Base-by-base conservation (phyloP, 2,113 vertebrate genomes). In the Zingel zingel region DNA sequence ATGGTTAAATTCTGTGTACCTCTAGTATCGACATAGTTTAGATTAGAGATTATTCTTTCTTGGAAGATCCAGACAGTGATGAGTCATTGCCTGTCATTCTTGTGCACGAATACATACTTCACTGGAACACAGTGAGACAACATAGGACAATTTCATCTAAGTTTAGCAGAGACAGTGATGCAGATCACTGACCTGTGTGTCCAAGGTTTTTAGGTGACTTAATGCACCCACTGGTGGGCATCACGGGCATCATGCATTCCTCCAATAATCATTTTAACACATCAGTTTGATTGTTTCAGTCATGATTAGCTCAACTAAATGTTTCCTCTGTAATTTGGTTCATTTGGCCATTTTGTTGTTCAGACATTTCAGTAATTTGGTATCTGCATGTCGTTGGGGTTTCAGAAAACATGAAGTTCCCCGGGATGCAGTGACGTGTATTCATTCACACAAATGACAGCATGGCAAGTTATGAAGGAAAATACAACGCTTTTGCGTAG, bases 51-150 rank as follows among this genome's bases (percentile, higher is more conserved):
- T 39, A 9, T 14, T 56, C 10, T 48, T 23, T n/a, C 16, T 36
- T n/a, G 14, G 0, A 76, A 27, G 6, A 36, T 73, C 19, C n/a
- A 82, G 47, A 79, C 47, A n/a, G 53, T 73, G 47, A 58, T 83
- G 82, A 90, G 59, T 88, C 77, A 87, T 45, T 72, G 19, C 45
- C n/a, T n/a, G n/a, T n/a, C n/a, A n/a, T n/a, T n/a, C n/a, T n/a
- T n/a, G 18, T 33, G 48, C 12, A 33, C 48, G 54, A 54, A 70
- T 54, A 39, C 19, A 53, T 5, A 69, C 19, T 51, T 21, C 12
- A 15, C 7, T 48, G 25, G 15, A 51, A 21, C 43, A 16, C 14
- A 27, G 63, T 25, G 43, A 66, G 43, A 48, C 27, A n/a, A 69
- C 51, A 33, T 53, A 33, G 6, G 18, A 53, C 66, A 15, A 9